Percentiles rank a stretch among this genome's conserved stretches.
Conservation (phyloP, 2,888 invertebrate genomes). For the Mesoligia furuncula region DNA sequence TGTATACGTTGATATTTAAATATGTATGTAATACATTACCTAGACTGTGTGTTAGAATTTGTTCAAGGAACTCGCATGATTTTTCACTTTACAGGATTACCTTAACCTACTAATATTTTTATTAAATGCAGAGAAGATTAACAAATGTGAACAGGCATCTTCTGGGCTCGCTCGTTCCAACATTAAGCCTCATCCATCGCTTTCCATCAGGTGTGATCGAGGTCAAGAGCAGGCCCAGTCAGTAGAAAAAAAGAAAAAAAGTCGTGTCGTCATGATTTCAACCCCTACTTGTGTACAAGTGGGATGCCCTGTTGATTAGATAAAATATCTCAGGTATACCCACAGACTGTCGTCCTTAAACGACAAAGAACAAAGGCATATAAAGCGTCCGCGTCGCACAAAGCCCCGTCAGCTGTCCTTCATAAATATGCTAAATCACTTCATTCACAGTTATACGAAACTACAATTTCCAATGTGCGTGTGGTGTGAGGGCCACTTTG, state of each 20-base stretch:
- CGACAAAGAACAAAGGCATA: neutral
- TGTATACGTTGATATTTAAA: neutral
- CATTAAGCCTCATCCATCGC: neutral
- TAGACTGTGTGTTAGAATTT: constrained; percentile 2
- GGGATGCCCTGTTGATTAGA: neutral
- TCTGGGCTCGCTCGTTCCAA: neutral
- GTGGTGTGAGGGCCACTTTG: no score
- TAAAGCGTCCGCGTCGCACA: neutral
- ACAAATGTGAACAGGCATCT: neutral
- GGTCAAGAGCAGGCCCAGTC: neutral
- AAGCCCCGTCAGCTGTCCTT: constrained; percentile 3
- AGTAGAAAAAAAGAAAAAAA: neutral
- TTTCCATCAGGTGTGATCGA: neutral
- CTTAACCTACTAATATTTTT: neutral
- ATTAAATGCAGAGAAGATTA: neutral
- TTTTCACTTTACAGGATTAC: neutral
- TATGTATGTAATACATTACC: neutral
- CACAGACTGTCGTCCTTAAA: constrained; percentile 5
- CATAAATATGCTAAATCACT: constrained; percentile 22
- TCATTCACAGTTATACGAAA: constrained; percentile 8
- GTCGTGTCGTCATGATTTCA: neutral
- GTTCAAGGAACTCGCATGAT: neutral
- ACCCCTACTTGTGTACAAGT: neutral
- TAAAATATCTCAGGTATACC: neutral
- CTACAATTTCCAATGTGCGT: constrained; percentile 14